These are phyloP conservation scores for Athetis lepigone DNA, from an alignment of 2,888 invertebrate genomes.

Conservation along the genomic window DNA sequence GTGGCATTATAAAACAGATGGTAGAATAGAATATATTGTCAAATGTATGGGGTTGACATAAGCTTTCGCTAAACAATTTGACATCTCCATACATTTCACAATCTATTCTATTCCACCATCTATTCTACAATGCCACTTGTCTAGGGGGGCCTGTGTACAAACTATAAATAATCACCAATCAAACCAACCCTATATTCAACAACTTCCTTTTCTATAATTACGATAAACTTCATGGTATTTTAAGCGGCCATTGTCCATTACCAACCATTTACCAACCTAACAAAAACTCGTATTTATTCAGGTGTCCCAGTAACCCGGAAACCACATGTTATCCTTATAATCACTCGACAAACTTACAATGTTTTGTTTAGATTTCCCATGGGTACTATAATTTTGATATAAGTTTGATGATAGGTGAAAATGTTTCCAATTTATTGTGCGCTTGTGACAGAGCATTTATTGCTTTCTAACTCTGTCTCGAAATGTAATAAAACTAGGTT, in stretches of 20 bases:
- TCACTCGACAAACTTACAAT: conserved; percentile 34
- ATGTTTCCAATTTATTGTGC: conserved; percentile 10
- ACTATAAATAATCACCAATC: neutral
- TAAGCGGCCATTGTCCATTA: conserved; percentile 23
- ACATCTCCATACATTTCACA: too few species aligned
- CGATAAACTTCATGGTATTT: conserved; percentile 3
- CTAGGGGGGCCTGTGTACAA: too few species aligned
- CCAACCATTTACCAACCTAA: neutral
- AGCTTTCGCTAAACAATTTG: too few species aligned
- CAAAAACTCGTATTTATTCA: conserved; percentile 23
- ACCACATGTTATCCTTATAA: conserved; percentile 27
- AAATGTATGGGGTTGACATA: too few species aligned
- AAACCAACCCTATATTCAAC: conserved; percentile 8
- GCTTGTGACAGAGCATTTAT: conserved; percentile 12
- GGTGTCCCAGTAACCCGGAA: conserved; percentile 6
- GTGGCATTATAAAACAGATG: too few species aligned
- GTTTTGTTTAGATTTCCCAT: conserved; percentile 34
- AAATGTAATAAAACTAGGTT: neutral
- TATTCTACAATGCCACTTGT: too few species aligned
- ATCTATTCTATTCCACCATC: too few species aligned
- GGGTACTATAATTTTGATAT: conserved; percentile 25
- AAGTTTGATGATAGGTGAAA: conserved; percentile 13
- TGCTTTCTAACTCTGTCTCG: conserved; percentile 11
- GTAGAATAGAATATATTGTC: too few species aligned
- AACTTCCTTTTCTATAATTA: conserved; percentile 10